phyloP scores from a whole-genome alignment of 1,140 invertebrate genomes.

The Drosophila guanche region DNA sequence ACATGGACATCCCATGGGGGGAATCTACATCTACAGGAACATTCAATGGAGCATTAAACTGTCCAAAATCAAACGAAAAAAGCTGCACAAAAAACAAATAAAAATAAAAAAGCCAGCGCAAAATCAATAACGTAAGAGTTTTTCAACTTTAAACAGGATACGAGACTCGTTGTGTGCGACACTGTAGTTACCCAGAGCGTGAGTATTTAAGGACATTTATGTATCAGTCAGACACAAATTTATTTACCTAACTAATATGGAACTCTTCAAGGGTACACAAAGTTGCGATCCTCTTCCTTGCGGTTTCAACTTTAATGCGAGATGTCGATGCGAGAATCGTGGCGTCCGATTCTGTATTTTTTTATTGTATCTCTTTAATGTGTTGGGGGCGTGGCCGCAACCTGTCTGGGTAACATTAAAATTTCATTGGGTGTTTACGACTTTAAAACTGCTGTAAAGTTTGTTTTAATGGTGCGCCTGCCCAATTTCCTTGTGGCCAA shows the following conservation, averaged over 20 bases:
- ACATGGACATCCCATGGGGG: constrained; percentile 37
- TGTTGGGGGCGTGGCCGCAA: constrained; percentile 20
- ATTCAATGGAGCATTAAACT: constrained; percentile 67
- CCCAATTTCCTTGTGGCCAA: constrained; percentile 45
- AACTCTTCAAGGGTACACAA: too few relatives aligned
- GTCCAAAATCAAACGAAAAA: constrained; percentile 53
- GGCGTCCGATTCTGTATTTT: constrained; percentile 5
- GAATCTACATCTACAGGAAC: constrained; percentile 7
- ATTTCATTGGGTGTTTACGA: constrained; percentile 75
- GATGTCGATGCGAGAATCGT: constrained; percentile 18
- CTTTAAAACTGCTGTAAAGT: constrained; percentile 70
- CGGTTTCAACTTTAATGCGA: constrained; percentile 39
- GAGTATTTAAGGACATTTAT: too few relatives aligned
- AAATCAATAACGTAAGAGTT: constrained; percentile 58
- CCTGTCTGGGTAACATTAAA: constrained; percentile 54
- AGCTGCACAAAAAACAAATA: constrained; percentile 16
- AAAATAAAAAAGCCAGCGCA: neutral
- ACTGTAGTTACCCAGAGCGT: neutral
- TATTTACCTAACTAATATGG: too few relatives aligned
- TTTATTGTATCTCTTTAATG: constrained; percentile 2
- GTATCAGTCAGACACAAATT: too few relatives aligned
- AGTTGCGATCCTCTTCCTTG: too few relatives aligned
- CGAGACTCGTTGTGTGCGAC: constrained; percentile 8
- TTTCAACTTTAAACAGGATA: constrained; percentile 53
- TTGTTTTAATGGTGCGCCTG: constrained; percentile 25